A percentile compares a stretch with the other conserved stretches of the same genome.
These are phyloP conservation scores for Chelmon rostratus DNA, from an alignment of 2,797 vertebrate species.

Conservation along the genomic window DNA sequence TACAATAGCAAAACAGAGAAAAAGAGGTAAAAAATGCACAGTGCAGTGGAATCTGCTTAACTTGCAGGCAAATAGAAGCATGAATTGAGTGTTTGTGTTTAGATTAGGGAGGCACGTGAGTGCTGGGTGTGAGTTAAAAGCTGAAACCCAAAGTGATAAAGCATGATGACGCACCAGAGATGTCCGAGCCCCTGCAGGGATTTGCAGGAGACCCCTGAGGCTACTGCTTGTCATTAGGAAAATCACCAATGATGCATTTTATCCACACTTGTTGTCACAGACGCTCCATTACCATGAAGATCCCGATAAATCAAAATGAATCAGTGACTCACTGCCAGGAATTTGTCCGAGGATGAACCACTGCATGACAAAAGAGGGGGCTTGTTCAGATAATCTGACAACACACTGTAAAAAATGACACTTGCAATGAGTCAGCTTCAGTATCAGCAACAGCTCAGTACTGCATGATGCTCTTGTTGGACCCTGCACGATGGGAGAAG, in stretches of 20 bases:
- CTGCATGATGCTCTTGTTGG: not conserved
- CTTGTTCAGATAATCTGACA: slow-evolving; percentile 18
- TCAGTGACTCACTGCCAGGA: slow-evolving; percentile 36
- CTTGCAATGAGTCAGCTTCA: slow-evolving; percentile 20
- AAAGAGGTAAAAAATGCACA: not conserved
- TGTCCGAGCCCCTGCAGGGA: slow-evolving; percentile 8
- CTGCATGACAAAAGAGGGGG: slow-evolving; percentile 13
- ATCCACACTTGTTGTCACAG: slow-evolving; percentile 8
- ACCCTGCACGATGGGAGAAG: not conserved
- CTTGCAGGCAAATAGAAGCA: not conserved
- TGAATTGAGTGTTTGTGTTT: not conserved
- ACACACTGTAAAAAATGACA: not conserved
- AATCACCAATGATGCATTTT: slow-evolving; percentile 22
- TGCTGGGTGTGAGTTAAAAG: slow-evolving; percentile 4
- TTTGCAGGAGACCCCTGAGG: slow-evolving; percentile 17
- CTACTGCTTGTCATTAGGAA: slow-evolving; percentile 8
- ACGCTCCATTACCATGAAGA: slow-evolving; percentile 14
- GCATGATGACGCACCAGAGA: slow-evolving; percentile 25
- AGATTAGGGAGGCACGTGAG: not conserved
- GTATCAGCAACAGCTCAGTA: not conserved
- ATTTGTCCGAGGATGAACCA: slow-evolving; percentile 22
- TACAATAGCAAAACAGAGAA: not conserved
- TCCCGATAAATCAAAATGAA: slow-evolving; percentile 20
- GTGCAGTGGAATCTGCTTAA: not conserved
- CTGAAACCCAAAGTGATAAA: slow-evolving; percentile 9